A percentile compares a stretch with the other conserved stretches of the same genome.
phyloP scores from a whole-genome alignment of 2,888 invertebrate species.

The Eledone cirrhosa region DNA sequence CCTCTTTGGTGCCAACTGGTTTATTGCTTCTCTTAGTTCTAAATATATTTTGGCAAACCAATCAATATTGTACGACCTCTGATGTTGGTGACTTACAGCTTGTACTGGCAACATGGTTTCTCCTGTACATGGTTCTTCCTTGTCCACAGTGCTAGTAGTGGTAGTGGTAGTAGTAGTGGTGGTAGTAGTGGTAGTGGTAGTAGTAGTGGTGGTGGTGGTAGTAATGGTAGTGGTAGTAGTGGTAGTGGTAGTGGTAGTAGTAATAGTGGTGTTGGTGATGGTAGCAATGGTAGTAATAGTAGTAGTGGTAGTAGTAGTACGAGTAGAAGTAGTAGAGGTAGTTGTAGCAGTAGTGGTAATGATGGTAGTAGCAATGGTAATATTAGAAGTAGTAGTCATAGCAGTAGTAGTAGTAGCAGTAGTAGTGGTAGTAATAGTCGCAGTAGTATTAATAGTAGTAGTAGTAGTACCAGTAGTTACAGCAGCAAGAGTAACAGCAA shows the following conservation, averaged over 20 bases:
- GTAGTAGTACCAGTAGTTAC: too few relatives aligned
- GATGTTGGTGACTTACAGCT: slow-evolving; percentile 15
- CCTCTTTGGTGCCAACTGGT: background rate
- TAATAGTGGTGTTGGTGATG: too few relatives aligned
- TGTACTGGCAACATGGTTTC: slow-evolving; percentile 10
- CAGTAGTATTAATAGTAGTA: too few relatives aligned
- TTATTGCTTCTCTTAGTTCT: background rate
- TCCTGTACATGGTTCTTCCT: background rate
- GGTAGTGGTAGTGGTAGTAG: background rate
- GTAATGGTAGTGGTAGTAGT: slow-evolving; percentile 29
- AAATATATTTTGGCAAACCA: background rate
- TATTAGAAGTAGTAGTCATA: too few relatives aligned
- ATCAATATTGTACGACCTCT: background rate
- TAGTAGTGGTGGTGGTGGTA: slow-evolving; percentile 17
- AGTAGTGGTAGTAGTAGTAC: too few relatives aligned
- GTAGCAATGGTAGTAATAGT: too few relatives aligned
- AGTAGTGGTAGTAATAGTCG: too few relatives aligned
- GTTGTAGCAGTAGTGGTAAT: too few relatives aligned
- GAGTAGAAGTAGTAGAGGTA: too few relatives aligned
- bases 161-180: background rate
- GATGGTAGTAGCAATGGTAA: too few relatives aligned
- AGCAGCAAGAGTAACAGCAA: too few relatives aligned
- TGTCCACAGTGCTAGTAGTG: background rate
- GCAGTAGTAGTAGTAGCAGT: too few relatives aligned
- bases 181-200: background rate